Percentiles rank a stretch among this genome's conserved stretches.
phyloP scores from a whole-genome alignment of 37 sponge, comb jelly and placozoan species.

The Ianthella basta region DNA sequence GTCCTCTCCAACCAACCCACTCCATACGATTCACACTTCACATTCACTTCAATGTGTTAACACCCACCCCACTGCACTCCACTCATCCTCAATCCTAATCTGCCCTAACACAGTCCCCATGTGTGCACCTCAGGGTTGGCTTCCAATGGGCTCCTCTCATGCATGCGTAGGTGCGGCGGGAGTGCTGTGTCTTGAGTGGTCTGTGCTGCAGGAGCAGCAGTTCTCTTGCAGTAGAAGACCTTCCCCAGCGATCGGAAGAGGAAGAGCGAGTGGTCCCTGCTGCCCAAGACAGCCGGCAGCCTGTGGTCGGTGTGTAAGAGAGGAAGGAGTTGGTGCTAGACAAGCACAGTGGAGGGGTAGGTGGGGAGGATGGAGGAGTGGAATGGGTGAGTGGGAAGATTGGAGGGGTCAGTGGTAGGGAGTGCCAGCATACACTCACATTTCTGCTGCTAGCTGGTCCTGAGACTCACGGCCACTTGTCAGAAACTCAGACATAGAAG shows the following conservation, averaged over 20 bases:
- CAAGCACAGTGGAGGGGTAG: no score
- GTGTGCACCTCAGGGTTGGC: conserved; percentile 66
- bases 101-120: no score
- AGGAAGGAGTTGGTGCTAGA: no score
- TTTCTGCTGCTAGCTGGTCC: neutral
- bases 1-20: no score
- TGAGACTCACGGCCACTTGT: neutral
- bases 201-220: neutral
- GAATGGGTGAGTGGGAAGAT: no score
- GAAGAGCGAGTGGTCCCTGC: conserved; percentile 67
- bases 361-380: no score
- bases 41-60: no score
- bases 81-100: no score
- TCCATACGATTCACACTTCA: no score
- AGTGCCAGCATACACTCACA: neutral
- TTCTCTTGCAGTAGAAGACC: conserved; percentile 83
- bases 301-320: neutral
- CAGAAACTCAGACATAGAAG: conserved; percentile 26
- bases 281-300: conserved; percentile 32
- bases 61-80: no score
- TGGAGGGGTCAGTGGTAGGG: no score
- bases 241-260: conserved; percentile 90
- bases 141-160: conserved; percentile 51
- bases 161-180: conserved; percentile 54
- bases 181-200: neutral